Conservation (phyloP, 2,113 vertebrate genomes). For the Piprites chloris region DNA sequence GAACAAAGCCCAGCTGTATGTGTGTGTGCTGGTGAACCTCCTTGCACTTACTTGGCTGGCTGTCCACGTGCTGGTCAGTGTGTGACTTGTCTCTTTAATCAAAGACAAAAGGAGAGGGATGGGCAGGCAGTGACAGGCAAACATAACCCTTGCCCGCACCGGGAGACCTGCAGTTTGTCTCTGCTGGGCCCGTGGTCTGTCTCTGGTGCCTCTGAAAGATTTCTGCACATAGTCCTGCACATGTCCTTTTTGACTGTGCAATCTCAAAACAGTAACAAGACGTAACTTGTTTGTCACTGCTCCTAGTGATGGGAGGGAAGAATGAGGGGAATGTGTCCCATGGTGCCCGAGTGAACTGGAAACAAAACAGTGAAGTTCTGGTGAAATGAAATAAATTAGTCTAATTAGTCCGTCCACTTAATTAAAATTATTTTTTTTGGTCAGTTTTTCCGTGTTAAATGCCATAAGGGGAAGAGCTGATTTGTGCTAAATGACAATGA, state of each 20-base stretch:
- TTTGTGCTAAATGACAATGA: not conserved
- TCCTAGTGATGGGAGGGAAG: not conserved
- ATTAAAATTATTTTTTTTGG: not conserved
- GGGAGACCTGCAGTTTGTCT: not conserved
- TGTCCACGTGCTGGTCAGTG: not conserved
- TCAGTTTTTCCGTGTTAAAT: not conserved
- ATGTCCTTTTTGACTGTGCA: not conserved
- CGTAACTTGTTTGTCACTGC: not conserved
- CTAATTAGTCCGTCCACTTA: not conserved
- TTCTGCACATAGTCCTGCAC: not conserved
- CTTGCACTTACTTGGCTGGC: conserved; percentile 12
- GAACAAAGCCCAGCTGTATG: conserved; percentile 55
- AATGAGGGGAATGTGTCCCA: not conserved
- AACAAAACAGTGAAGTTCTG: not conserved
- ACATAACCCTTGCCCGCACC: not conserved
- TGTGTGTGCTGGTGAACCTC: not conserved
- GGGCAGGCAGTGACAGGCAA: not conserved
- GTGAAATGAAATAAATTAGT: not conserved
- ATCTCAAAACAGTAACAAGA: not conserved
- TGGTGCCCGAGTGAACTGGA: not conserved
- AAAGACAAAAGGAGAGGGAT: not conserved
- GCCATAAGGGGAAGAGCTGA: not conserved
- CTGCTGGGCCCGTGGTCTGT: not conserved
- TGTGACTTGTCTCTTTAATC: not conserved
- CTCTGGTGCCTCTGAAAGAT: not conserved